Evolutionary conservation across 2,113 vertebrate genomes (phyloP).

Genomic region (Pseudonaja textilis): DNA sequence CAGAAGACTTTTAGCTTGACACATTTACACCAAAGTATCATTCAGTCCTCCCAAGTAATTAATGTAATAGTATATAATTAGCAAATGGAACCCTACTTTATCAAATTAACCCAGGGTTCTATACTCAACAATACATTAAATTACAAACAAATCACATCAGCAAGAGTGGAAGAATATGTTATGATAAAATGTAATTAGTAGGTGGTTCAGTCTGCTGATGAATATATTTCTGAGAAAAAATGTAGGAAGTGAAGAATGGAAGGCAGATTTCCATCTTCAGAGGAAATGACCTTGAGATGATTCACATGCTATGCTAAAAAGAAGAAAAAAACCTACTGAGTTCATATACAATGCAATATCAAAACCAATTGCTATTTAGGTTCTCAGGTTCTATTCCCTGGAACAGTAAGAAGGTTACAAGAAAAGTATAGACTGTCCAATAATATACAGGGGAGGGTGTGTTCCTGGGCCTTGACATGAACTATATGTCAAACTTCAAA

Average conservation of each 20-base stretch:
- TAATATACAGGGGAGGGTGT: not conserved
- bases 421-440: not conserved
- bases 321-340: not conserved
- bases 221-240: not conserved
- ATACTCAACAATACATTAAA: not conserved
- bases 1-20: not conserved
- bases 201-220: not conserved
- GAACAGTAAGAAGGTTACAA: not conserved
- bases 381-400: not conserved
- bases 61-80: not conserved
- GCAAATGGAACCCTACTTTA: not conserved
- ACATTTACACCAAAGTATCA: not conserved
- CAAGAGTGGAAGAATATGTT: not conserved
- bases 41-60: not conserved
- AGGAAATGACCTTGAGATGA: not conserved
- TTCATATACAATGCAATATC: not conserved
- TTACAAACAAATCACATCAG: not conserved
- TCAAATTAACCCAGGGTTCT: not conserved
- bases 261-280: not conserved
- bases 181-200: not conserved
- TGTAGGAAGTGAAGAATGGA: not conserved
- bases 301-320: not conserved
- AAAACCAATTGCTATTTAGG: not conserved
- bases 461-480: no score
- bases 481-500: no score